Percentiles rank a stretch among this genome's conserved stretches.
These are phyloP conservation scores for Coturnix japonica DNA, from an alignment of 2,113 vertebrate species.

Conservation along the genomic window DNA sequence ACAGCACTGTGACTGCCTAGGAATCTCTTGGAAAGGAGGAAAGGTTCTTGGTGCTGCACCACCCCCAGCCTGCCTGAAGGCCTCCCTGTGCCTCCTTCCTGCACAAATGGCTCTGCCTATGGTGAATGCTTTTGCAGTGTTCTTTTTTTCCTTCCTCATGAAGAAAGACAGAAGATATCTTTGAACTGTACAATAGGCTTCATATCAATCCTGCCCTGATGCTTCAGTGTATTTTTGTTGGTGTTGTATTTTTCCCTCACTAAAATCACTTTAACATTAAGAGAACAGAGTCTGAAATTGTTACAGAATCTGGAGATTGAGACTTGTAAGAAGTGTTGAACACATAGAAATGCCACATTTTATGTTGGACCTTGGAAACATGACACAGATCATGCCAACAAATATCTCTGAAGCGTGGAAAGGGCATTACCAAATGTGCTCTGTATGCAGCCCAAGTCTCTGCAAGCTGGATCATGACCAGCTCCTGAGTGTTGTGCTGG, in stretches of 20 bases:
- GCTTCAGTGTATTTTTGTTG: neutral
- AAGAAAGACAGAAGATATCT: neutral
- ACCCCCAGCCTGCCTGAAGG: neutral
- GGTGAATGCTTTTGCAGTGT: neutral
- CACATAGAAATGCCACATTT: accelerated
- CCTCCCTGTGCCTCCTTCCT: neutral
- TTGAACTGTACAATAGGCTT: neutral
- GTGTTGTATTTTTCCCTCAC: neutral
- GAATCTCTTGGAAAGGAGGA: neutral
- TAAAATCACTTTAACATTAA: neutral
- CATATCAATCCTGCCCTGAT: neutral
- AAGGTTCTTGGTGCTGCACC: neutral
- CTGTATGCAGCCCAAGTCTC: accelerated
- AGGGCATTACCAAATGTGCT: neutral
- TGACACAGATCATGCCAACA: neutral
- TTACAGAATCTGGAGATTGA: neutral
- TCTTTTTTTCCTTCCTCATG: neutral
- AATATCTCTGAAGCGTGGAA: accelerated
- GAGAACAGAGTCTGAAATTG: neutral
- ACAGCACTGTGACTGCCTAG: neutral
- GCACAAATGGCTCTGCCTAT: neutral
- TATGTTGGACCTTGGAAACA: neutral
- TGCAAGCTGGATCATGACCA: neutral
- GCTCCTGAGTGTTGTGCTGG: accelerated
- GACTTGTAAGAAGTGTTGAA: neutral